Percentiles rank a stretch among this genome's conserved stretches.
These are phyloP conservation scores for Drosophila meridionalis DNA, from an alignment of 2,888 invertebrate species.

Conservation along the genomic window DNA sequence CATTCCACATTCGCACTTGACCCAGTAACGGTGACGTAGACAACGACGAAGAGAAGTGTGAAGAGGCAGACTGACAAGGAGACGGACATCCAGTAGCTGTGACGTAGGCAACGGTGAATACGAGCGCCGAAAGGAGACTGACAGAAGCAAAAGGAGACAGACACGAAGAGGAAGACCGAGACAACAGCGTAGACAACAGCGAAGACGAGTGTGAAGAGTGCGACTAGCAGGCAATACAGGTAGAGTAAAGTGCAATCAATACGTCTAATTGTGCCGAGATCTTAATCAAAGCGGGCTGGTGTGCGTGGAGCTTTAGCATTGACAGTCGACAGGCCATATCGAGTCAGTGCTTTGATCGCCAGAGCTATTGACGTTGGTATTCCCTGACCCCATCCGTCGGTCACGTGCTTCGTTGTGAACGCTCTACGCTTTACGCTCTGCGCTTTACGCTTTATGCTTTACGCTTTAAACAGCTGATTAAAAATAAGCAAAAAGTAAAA, in stretches of 20 bases:
- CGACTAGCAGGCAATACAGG: background rate
- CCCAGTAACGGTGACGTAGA: slow-evolving; percentile 43
- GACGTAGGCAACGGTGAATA: background rate
- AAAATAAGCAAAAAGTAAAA: slow-evolving; percentile 18
- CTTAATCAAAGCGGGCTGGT: slow-evolving; percentile 30
- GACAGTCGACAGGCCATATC: slow-evolving; percentile 23
- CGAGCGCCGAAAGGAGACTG: background rate
- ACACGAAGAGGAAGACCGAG: background rate
- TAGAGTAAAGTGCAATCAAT: slow-evolving; percentile 36
- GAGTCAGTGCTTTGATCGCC: slow-evolving; percentile 53
- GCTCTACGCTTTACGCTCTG: slow-evolving; percentile 19
- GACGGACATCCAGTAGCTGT: background rate
- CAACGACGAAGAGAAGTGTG: slow-evolving; percentile 2
- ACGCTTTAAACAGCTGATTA: slow-evolving; percentile 39
- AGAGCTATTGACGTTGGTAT: slow-evolving; percentile 14
- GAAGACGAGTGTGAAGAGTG: background rate
- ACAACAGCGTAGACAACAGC: background rate
- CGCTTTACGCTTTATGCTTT: slow-evolving; percentile 19
- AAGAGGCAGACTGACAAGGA: slow-evolving; percentile 7
- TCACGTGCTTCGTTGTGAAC: slow-evolving; percentile 50
- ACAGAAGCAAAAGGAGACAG: slow-evolving; percentile 4
- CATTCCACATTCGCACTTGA: slow-evolving; percentile 35
- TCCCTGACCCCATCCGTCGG: slow-evolving; percentile 43
- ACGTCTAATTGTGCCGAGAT: slow-evolving; percentile 31
- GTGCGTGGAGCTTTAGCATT: slow-evolving; percentile 22